Evolutionary conservation across 2,888 invertebrate genomes (phyloP).

Genomic region (Drosophila quinaria): DNA sequence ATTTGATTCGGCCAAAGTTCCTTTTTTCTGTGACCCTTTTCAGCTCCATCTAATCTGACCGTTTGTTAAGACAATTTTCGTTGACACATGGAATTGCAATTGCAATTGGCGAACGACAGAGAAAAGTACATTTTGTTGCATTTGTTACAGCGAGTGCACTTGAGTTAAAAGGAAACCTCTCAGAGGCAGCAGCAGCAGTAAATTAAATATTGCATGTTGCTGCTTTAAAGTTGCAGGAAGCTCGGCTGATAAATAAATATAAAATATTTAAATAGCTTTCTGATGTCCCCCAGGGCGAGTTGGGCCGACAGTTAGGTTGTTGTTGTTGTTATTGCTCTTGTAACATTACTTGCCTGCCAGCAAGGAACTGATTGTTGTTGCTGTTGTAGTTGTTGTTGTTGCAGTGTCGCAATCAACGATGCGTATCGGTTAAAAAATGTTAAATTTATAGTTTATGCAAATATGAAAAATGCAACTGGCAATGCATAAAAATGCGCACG

Average conservation of each 20-base stretch:
- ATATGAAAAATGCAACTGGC: conserved; percentile 81
- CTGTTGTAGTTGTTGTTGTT: conserved; percentile 38
- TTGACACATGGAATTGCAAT: conserved; percentile 77
- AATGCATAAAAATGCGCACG: conserved; percentile 82
- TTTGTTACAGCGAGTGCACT: conserved; percentile 45
- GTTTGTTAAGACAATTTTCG: conserved; percentile 72
- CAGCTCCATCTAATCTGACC: conserved; percentile 44
- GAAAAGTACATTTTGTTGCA: conserved; percentile 15
- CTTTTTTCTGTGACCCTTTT: conserved; percentile 4
- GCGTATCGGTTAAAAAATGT: conserved; percentile 82
- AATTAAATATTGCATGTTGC: conserved; percentile 65
- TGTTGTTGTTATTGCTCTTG: neutral
- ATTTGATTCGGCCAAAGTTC: conserved; percentile 61
- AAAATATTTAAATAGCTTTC: conserved; percentile 74
- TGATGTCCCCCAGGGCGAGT: conserved; percentile 38
- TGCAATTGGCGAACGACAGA: conserved; percentile 33
- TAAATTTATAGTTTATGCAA: conserved; percentile 82
- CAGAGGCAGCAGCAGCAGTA: conserved; percentile 10
- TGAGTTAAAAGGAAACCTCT: conserved; percentile 5
- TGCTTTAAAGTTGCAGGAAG: conserved; percentile 58
- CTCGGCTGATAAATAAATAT: conserved; percentile 62
- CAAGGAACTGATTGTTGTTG: conserved; percentile 38
- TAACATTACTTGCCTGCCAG: conserved; percentile 52
- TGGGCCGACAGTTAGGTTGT: conserved; percentile 17
- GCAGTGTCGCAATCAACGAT: conserved; percentile 76